phyloP scores from a whole-genome alignment of 2,113 vertebrate species.

The Sinocyclocheilus anshuiensis region DNA sequence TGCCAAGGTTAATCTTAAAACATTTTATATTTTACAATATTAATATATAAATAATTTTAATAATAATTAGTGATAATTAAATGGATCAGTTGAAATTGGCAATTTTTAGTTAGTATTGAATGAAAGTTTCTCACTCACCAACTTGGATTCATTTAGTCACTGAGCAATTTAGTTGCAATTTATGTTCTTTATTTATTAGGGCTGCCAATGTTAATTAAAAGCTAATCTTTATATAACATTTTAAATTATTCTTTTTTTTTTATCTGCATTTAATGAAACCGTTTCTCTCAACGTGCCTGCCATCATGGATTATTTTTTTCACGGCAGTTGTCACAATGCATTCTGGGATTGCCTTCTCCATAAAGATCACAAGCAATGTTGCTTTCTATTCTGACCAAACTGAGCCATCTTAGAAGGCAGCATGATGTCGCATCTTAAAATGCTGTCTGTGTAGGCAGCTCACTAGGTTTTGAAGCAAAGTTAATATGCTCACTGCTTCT shows the following conservation, averaged over 20 bases:
- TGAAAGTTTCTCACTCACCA: no score
- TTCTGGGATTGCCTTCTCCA: background rate
- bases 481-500: background rate
- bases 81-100: no score
- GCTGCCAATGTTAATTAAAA: background rate
- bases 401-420: background rate
- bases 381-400: background rate
- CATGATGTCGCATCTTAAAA: background rate
- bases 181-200: background rate
- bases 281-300: background rate
- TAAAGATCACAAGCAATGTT: background rate
- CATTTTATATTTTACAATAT: no score
- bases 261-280: background rate
- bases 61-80: no score
- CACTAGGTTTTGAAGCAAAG: background rate
- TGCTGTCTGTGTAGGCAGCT: background rate
- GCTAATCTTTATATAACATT: background rate
- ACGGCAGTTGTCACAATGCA: background rate
- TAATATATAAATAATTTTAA: no score
- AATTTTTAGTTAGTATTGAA: no score
- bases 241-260: fast-evolving
- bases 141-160: no score
- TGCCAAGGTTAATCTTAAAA: no score
- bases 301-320: background rate
- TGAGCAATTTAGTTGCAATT: no score